A percentile compares a stretch with the other conserved stretches of the same genome.
Conservation (phyloP, 2,797 vertebrate genomes). For the Sebastiscus tertius region DNA sequence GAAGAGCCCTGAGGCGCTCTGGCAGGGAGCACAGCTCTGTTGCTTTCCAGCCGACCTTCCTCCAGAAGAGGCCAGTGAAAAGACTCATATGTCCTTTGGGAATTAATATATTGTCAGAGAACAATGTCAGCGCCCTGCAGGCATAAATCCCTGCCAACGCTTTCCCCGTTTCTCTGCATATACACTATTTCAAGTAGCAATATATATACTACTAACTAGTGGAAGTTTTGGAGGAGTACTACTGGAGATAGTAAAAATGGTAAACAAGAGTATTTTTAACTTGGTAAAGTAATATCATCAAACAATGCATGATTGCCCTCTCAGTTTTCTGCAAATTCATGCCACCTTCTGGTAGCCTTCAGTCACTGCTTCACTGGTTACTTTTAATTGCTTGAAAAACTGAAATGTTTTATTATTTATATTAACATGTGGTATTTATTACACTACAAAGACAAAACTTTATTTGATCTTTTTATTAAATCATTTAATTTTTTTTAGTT, state of each 20-base stretch:
- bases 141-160: slow-evolving; percentile 14
- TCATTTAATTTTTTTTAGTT: neutral
- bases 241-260: neutral
- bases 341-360: slow-evolving; percentile 71
- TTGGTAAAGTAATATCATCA: neutral
- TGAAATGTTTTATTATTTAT: neutral
- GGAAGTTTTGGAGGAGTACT: neutral
- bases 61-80: slow-evolving; percentile 29
- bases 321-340: slow-evolving; percentile 46
- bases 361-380: slow-evolving; percentile 28
- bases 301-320: slow-evolving; percentile 8
- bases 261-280: neutral
- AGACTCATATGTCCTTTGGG: slow-evolving; percentile 53
- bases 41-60: slow-evolving; percentile 41
- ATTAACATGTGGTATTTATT: neutral
- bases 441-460: neutral
- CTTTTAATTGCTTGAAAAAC: neutral
- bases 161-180: neutral
- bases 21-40: slow-evolving; percentile 19
- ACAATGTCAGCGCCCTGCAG: slow-evolving; percentile 38
- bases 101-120: slow-evolving; percentile 43
- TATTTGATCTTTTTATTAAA: neutral
- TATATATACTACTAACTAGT: neutral
- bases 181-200: neutral
- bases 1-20: slow-evolving; percentile 44